Evolutionary conservation across 2,113 vertebrate genomes (phyloP), one percentile per base, ranked within the genome.

Genomic region (Chrysemys picta): DNA sequence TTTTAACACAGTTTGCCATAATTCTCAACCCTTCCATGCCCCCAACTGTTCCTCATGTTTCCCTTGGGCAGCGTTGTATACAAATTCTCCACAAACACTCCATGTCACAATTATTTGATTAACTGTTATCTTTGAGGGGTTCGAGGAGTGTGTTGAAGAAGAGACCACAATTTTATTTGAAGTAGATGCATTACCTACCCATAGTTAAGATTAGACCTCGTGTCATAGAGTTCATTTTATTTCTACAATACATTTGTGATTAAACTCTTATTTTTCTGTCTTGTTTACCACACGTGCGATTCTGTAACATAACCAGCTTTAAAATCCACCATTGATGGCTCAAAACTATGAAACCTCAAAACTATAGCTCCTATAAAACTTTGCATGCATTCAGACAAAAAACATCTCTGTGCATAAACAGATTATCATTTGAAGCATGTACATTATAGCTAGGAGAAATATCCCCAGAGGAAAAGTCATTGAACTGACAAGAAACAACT

Each of bases 401-500:
- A 91, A 10, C 87, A 88, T 57, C 92, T 97, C 87, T 87, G 90
- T 96, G 93, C 97, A 97, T 93, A 97, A 96, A 87, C 88, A 97
- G 96, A 98, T 96, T 93, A 93, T 96, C 93, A 97, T 94, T 95
- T 97, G 94, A 97, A 97, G 91, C 96, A 96, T 90, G 57, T 92
- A 97, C 93, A 95, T 87, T 94, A 92, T 95, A 85, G 93, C 97
- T 97, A 97, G 96, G 93, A 98, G 98, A 97, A 93, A 97, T 95
- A 97, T 97, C 96, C 88, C 90, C 91, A 82, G 82, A 98, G 94
- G 96, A 91, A 96, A 96, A 96, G 84, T 98, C 93, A 98, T 94
- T 97, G 97, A 98, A 97, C 92, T 97, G 98, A 97, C 96, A 98
- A 97, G 94, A 95, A 98, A 97, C 97, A 98, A 98, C 96, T 97